phyloP scores from a whole-genome alignment of 2,888 invertebrate species.

The Oxytorus armatus region DNA sequence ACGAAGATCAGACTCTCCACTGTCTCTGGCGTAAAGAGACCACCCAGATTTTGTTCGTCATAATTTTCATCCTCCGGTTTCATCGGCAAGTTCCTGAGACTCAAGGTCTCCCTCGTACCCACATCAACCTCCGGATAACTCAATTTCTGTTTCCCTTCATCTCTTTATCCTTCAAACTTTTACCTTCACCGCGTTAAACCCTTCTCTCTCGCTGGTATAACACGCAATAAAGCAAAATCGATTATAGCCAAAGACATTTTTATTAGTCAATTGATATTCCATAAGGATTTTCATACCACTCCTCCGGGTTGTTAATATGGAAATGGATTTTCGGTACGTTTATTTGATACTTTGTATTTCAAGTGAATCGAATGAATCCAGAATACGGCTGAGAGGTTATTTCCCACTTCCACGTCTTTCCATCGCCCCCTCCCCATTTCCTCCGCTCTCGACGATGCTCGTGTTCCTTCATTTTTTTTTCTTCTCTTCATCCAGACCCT shows the following conservation, averaged over 20 bases:
- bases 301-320: not conserved
- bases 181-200: constrained; percentile 10
- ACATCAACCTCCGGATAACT: constrained; percentile 57
- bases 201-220: not conserved
- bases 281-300: constrained; percentile 41
- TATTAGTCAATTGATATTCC: constrained; percentile 58
- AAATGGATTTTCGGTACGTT: constrained; percentile 52
- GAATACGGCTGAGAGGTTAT: constrained; percentile 37
- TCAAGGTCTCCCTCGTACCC: constrained; percentile 49
- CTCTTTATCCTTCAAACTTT: not conserved
- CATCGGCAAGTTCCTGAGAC: constrained; percentile 10
- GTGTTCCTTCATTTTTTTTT: constrained; percentile 58
- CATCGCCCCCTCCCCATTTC: constrained; percentile 29
- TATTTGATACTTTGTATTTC: constrained; percentile 62
- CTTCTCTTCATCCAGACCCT: constrained; percentile 24
- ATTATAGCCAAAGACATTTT: constrained; percentile 42
- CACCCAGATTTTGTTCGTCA: constrained; percentile 59
- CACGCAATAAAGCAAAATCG: constrained; percentile 38
- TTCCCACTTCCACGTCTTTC: constrained; percentile 46
- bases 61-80: constrained; percentile 48
- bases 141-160: constrained; percentile 9
- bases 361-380: constrained; percentile 57
- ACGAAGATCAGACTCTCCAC: constrained; percentile 14
- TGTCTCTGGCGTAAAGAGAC: constrained; percentile 46
- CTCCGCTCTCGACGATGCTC: constrained; percentile 29